Base-by-base conservation (phyloP, 2,888 invertebrate genomes). In the Ophion ellenae region DNA sequence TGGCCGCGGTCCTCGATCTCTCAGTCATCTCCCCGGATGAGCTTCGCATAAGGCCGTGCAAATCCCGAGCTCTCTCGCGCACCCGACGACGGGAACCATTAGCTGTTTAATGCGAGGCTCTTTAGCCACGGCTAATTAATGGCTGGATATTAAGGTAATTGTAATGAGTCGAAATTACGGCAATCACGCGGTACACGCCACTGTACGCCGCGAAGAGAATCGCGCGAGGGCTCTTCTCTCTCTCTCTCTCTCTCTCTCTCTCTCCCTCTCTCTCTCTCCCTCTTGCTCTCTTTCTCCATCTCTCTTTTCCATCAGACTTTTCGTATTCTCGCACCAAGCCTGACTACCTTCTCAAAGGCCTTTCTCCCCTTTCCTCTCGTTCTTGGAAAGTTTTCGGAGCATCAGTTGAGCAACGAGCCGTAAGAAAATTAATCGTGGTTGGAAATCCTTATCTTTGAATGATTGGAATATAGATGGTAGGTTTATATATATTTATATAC, bases 51-150 rank as follows among this genome's bases (percentile, higher is more conserved):
- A 70, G 70, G 74, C 78, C 69, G 82, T 79, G 63, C 78, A 70
- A 85, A 79, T 74, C 45, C 63, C 69, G 70, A 81, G 80, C 71
- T 81, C 53, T 69, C 67, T 47, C 63, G 24, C 66, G 64, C 85
- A 79, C 69, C 67, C 90, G 90, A 92, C 90, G 92, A 91, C 90
- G 90, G 87, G 47, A 89, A 90, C 91, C 91, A 93, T 93, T 92
- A 93, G 90, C 91, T 92, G 90, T 91, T 93, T 92, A 92, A 93
- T 93, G 91, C 90, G 91, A 90, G 89, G 84, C 92, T 92, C 92
- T 92, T 93, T 92, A 92, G 90, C 91, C 91, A 88, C 69, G 87
- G 90, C 90, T 93, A 94, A 94, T 94, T 94, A 92, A 94, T 93
- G 91, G 86, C 90, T 86, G 90, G 91, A 90, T 91, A 93, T 93